These are phyloP conservation scores for Plutomurus gul DNA, from an alignment of 1,140 invertebrate species.

Conservation along the genomic window DNA sequence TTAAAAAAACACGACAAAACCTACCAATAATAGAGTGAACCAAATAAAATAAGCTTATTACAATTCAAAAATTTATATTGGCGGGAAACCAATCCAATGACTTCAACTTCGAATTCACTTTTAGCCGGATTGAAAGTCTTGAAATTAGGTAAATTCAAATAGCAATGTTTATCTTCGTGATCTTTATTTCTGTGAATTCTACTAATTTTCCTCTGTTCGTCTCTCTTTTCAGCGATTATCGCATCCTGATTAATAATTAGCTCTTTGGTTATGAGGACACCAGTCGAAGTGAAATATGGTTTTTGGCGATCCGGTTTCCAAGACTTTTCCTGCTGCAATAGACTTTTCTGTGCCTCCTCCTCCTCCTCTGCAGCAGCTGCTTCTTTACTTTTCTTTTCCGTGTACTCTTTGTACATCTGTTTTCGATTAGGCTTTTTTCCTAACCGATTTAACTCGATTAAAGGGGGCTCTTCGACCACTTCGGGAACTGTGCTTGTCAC, in stretches of 20 bases:
- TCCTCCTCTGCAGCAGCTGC: background rate
- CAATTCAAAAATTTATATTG: constrained; percentile 73
- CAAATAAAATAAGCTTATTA: constrained; percentile 58
- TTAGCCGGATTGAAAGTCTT: background rate
- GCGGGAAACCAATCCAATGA: constrained; percentile 71
- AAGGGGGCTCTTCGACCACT: background rate
- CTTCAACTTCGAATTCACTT: constrained; percentile 56
- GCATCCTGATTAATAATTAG: constrained; percentile 28
- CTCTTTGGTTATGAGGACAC: background rate
- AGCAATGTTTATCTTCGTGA: background rate
- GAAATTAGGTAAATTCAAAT: background rate
- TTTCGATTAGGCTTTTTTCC: background rate
- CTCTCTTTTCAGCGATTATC: background rate
- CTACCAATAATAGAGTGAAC: background rate
- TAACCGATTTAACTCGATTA: background rate
- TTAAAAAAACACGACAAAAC: background rate
- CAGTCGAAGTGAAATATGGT: background rate
- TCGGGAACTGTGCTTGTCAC: background rate
- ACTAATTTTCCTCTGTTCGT: constrained; percentile 61
- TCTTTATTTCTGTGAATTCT: constrained; percentile 53
- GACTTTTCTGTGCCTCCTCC: background rate
- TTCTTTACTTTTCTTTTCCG: background rate
- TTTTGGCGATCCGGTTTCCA: background rate
- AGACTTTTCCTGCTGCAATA: background rate
- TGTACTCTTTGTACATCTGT: background rate